Evolutionary conservation across 2,797 vertebrate species (phyloP).

Genomic region (Mionectes olivaceus): DNA sequence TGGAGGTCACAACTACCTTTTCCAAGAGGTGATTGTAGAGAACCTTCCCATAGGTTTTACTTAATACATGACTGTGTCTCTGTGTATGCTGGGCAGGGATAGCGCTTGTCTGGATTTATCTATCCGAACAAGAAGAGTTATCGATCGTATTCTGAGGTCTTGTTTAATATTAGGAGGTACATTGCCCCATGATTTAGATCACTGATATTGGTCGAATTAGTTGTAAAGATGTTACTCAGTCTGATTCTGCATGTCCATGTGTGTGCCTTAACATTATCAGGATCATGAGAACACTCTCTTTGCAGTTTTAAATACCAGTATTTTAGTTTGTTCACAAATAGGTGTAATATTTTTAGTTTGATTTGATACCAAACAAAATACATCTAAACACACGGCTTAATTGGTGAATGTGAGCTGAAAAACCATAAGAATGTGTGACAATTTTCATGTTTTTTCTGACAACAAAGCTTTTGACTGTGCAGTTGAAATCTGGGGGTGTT

Average conservation of each 20-base stretch:
- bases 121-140: not conserved
- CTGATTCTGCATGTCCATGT: not conserved
- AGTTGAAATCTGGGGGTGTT: not conserved
- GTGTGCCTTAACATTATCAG: not conserved
- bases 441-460: not conserved
- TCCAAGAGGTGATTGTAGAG: not conserved
- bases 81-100: not conserved
- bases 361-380: not conserved
- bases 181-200: not conserved
- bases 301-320: not conserved
- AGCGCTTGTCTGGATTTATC: not conserved
- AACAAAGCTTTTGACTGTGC: not conserved
- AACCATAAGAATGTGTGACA: not conserved
- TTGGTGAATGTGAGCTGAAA: not conserved
- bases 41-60: not conserved
- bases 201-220: not conserved
- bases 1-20: not conserved
- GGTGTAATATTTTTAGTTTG: not conserved
- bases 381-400: not conserved
- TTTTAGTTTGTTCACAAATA: not conserved
- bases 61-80: fast-evolving
- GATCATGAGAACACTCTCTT: not conserved
- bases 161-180: not conserved
- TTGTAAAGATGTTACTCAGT: not conserved
- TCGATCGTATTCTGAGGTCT: not conserved